Percentiles rank a stretch among this genome's conserved stretches.
phyloP scores from a whole-genome alignment of 2,113 vertebrate species.

The Menura novaehollandiae region DNA sequence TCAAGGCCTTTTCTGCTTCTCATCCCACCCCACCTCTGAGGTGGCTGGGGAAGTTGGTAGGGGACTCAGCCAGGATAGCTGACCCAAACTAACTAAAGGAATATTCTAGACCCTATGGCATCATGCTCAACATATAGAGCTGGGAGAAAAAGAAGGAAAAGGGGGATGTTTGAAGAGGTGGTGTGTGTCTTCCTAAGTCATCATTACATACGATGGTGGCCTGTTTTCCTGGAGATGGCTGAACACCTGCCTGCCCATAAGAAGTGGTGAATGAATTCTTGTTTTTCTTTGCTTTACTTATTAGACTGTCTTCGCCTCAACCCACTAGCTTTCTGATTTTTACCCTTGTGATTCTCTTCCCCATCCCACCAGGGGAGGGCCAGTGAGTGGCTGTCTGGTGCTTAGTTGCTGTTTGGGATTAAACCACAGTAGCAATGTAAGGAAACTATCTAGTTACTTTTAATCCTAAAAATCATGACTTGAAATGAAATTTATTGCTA shows the following conservation, averaged over 20 bases:
- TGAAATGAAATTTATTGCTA: neutral
- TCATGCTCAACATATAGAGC: neutral
- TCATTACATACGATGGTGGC: neutral
- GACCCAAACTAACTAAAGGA: neutral
- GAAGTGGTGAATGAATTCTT: neutral
- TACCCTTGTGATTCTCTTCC: neutral
- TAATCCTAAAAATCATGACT: neutral
- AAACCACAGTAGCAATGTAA: neutral
- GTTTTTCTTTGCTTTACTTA: neutral
- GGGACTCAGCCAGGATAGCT: neutral
- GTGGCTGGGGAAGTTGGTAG: neutral
- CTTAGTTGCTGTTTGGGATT: neutral
- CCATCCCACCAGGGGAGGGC: neutral
- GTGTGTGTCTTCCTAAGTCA: neutral
- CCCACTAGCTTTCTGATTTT: neutral
- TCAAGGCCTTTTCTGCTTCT: neutral
- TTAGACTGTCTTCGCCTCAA: neutral
- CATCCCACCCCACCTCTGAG: rapidly evolving
- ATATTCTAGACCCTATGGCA: neutral
- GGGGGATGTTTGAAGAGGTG: neutral
- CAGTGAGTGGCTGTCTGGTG: neutral
- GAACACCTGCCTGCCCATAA: neutral
- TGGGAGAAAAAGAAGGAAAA: neutral
- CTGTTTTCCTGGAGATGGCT: neutral
- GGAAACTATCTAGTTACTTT: neutral